Evolutionary conservation across 2,888 invertebrate genomes (phyloP).

Genomic region (Lasioglossum marginatum): DNA sequence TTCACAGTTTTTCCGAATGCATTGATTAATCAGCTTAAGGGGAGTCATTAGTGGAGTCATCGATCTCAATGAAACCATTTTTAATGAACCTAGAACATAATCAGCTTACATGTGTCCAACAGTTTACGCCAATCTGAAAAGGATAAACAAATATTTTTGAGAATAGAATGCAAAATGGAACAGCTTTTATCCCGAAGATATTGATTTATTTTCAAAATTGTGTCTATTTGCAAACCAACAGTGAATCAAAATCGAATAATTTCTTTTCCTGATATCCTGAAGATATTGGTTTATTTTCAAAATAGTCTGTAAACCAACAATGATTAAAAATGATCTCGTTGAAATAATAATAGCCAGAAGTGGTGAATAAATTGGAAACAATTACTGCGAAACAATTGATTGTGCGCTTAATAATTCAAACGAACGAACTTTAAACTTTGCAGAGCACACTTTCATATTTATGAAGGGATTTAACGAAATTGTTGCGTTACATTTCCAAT

Average conservation of each 20-base stretch:
- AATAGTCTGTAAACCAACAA: background rate
- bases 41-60: background rate
- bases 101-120: background rate
- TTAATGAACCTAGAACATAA: background rate
- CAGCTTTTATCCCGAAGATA: no score
- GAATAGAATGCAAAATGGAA: background rate
- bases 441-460: background rate
- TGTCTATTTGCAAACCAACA: background rate
- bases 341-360: background rate
- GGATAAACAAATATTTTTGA: background rate
- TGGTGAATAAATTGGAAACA: background rate
- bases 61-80: background rate
- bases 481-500: background rate
- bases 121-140: background rate
- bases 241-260: background rate
- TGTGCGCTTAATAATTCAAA: no score
- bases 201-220: background rate
- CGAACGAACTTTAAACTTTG: background rate
- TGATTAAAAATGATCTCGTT: background rate
- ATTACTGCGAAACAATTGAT: background rate
- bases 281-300: background rate
- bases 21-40: background rate
- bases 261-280: background rate
- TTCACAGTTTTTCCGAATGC: background rate
- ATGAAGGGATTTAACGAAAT: background rate